Conservation (phyloP, 1,140 invertebrate species). For the Charaxes varanes region DNA sequence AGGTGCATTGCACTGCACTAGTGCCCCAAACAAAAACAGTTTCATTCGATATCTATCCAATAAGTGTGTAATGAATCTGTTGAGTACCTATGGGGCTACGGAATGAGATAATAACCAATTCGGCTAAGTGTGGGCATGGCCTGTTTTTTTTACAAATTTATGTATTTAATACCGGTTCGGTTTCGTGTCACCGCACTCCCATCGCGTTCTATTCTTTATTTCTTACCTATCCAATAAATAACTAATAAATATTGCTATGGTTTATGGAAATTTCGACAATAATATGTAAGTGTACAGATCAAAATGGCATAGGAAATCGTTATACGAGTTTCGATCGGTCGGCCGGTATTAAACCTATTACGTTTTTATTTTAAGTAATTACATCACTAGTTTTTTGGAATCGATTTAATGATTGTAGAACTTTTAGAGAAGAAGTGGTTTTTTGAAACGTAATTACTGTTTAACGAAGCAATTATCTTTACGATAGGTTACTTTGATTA, state of each 20-base stretch:
- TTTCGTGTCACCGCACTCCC: constrained; percentile 47
- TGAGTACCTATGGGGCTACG: constrained; percentile 49
- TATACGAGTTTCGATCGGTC: not conserved
- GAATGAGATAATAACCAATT: constrained; percentile 60
- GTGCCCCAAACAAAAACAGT: constrained; percentile 47
- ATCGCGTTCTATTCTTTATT: constrained; percentile 32
- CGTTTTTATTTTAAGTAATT: constrained; percentile 33
- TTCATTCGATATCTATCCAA: constrained; percentile 62
- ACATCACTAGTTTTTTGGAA: constrained; percentile 34
- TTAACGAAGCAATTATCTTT: too few species aligned
- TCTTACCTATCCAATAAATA: constrained; percentile 17
- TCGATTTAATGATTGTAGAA: too few species aligned
- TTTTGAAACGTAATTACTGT: too few species aligned
- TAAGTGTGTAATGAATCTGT: constrained; percentile 65
- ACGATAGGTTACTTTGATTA: too few species aligned
- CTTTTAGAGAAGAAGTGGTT: too few species aligned
- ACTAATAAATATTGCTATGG: constrained; percentile 5
- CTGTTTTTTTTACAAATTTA: constrained; percentile 49
- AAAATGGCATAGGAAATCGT: constrained; percentile 6
- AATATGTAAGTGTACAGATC: constrained; percentile 16
- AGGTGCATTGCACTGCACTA: constrained; percentile 34
- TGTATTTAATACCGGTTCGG: constrained; percentile 56
- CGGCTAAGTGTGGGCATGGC: constrained; percentile 54
- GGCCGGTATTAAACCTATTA: not conserved
- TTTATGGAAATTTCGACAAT: constrained; percentile 23